Evolutionary conservation across 2,113 vertebrate genomes (phyloP), one percentile per base, ranked within the genome.

Genomic region (Microtus ochrogaster): DNA sequence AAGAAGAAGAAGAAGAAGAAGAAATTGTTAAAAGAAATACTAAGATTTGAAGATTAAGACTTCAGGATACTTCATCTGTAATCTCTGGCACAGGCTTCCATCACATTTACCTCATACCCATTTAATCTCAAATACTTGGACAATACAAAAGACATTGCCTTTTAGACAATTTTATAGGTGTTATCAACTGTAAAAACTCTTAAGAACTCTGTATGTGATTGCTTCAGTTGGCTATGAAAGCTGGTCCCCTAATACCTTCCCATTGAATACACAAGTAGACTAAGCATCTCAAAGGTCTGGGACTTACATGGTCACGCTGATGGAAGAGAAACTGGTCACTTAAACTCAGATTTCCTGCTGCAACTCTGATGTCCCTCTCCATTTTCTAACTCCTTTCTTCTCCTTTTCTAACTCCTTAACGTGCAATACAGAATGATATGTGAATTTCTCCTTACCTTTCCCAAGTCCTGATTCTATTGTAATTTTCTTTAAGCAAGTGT

Each of bases 291-390:
- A 33, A 16, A 77, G 1, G 7, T 49, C 89, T 82, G 9, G 86
- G n/a, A 82, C 36, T 83, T 86, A 70, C 1, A n/a, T 44, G 33
- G 5, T 52, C 28, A 77, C 17, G 6, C 1, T 52, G 86, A 49
- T 7, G 5, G 49, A 87, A 91, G 19, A 85, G 11, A 94, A 21
- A 36, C 3, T 55, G 3, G 49, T 63, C 58, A 95, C 79, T 91
- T 79, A 88, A 97, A 70, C 81, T 4, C 41, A 76, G 6, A 79
- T 81, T 85, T 93, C 68, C 36, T 92, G 70, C 22, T 41, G 16
- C 7, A 85, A 58, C 17, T 72, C 21, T 73, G 58, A 61, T 7
- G 76, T 72, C 21, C 12, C 68, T 47, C 4, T 91, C 4, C 13
- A 41, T 77, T 94, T 96, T 95, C 49, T n/a, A 84, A 49, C 12